Base-by-base conservation (phyloP, 2,113 vertebrate genomes). In the Eptatretus burgeri region DNA sequence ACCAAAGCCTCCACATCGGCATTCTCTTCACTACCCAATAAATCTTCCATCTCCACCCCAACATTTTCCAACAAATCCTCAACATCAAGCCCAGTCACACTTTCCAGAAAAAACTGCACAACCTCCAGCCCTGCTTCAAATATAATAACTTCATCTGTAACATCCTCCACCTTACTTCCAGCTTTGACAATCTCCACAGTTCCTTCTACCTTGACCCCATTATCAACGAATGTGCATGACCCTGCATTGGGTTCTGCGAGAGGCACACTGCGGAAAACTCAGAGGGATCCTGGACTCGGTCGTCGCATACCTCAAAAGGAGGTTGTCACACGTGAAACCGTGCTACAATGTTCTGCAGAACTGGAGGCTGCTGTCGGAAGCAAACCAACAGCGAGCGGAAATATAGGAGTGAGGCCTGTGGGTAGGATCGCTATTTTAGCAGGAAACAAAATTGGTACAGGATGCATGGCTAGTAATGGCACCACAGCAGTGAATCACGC, bases 301-400 rank as follows among this genome's bases (percentile, higher is more conserved):
- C 53, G 53, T 2, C 27, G 27, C 27, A 41, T 41, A 41, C 68
- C 76, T 82, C 1, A 74, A 78, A 12, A 87, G 93, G 71, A 85
- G 80, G 68, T n/a, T 19, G 80, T 86, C 64, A 93, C 81, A 74
- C 86, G 84, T 49, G 83, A 91, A 71, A 82, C 83, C 2, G 74
- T 98, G 74, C 76, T 98, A 71, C 85, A 89, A 71, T 89, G 84
- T 2, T 89, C 85, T 0, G 83, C 80, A 66, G 77, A 82, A 53
- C 53, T 60, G 53, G 16, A 19, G 53, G 53, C 19, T 11, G 53
- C 53, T 12, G 53, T 60, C 11, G 19, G 12, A n/a, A 19, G 53
- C 53, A 19, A 19, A n/a, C 27, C 27, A 41, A 41, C 27, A 41
- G 3, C 7, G 27, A 41, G 27, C 27, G 27, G 7, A 41, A 41